Conservation (phyloP, 2,113 vertebrate species). For the Tachysurus fulvidraco region DNA sequence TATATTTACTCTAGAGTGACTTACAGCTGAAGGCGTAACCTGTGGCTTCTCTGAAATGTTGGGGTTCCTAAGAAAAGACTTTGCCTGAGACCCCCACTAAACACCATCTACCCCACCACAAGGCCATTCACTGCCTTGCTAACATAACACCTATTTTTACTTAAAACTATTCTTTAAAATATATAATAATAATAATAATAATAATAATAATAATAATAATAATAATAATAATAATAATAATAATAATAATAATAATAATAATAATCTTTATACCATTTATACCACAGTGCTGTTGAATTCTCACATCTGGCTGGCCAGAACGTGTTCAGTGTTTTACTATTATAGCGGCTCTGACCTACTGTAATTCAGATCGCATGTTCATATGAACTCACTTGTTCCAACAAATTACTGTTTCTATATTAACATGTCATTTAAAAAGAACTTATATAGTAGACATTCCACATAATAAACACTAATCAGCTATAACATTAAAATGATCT, state of each 20-base stretch:
- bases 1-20: neutral
- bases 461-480: neutral
- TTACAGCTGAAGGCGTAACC: neutral
- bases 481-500: too few species aligned
- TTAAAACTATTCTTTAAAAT: neutral
- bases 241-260: neutral
- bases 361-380: neutral
- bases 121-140: neutral
- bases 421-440: neutral
- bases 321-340: neutral
- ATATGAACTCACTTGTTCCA: neutral
- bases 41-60: neutral
- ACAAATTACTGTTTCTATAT: neutral
- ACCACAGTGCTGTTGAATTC: neutral
- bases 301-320: neutral
- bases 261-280: neutral
- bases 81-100: neutral
- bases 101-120: neutral
- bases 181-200: too few species aligned
- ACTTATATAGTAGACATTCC: neutral
- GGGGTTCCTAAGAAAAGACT: neutral
- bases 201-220: neutral
- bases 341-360: neutral
- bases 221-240: too few species aligned
- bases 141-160: neutral